These are phyloP conservation scores for Onchidella celtica DNA, from an alignment of 2,888 invertebrate genomes.

Conservation along the genomic window DNA sequence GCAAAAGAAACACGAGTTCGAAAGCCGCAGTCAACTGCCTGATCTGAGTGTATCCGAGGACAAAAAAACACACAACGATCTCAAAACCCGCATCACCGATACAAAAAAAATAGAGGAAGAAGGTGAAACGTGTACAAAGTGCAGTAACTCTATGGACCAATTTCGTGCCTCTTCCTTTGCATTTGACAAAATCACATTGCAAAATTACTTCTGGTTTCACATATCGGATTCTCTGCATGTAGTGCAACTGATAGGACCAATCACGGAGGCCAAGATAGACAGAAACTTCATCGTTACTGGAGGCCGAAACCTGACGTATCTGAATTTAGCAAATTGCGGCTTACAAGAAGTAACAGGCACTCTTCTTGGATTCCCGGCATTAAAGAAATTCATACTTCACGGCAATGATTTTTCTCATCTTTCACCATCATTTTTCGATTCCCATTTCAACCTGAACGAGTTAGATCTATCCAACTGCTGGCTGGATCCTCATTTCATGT, in stretches of 20 bases:
- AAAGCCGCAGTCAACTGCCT: too few relatives aligned
- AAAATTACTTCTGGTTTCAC: too few relatives aligned
- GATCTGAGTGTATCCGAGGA: too few relatives aligned
- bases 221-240: background rate
- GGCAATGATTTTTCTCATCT: slow-evolving; percentile 10
- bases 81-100: background rate
- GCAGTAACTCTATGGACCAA: too few relatives aligned
- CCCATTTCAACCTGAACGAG: background rate
- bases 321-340: background rate
- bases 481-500: background rate
- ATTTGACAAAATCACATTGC: too few relatives aligned
- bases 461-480: background rate
- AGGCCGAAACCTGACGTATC: background rate
- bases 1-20: too few relatives aligned
- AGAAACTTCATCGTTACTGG: background rate
- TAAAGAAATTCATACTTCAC: slow-evolving; percentile 3
- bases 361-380: background rate
- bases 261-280: background rate
- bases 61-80: too few relatives aligned
- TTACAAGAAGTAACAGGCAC: background rate
- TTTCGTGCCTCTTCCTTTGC: too few relatives aligned
- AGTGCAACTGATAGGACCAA: too few relatives aligned
- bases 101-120: background rate
- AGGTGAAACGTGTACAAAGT: too few relatives aligned
- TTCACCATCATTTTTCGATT: slow-evolving; percentile 30